Base-by-base conservation (phyloP, 2,888 invertebrate genomes). In the Galeopsomyia nigrocyanea region DNA sequence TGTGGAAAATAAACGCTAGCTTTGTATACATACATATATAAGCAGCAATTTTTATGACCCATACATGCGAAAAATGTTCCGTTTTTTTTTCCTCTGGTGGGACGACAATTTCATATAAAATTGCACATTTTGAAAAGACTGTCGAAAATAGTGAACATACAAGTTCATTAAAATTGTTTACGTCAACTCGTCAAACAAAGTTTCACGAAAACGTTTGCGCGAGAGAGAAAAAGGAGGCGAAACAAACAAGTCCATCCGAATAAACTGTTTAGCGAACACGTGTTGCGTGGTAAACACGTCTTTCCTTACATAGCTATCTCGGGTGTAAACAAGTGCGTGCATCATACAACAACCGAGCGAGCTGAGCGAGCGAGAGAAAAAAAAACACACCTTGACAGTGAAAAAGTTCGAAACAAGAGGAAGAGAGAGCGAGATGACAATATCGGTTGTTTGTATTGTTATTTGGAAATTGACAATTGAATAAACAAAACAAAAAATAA, bases 291-390 rank as follows among this genome's bases (percentile, higher is more conserved):
- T 67, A 67, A 67, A 67, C 71, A 71, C 62, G 63, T 47, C 50
- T 62, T 71, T 26, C 50, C 67, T 63, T 50, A 3, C 39, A 53
- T 22, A 53, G 31, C 57, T 19, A 51, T 63, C 63, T 71, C 47
- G 49, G 56, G 17, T 71, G 71, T 71, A 71, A 71, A 71, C 71
- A 71, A 71, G n/a, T 39, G 67, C 63, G 39, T 39, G 17, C 31
- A 46, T 46, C 46, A 17, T 46, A 47, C 21, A 66, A 65, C 47
- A 26, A 26, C 3, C 26, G 26, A 26, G 26, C 26, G 26, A 39
- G 39, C 13, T n/a, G n/a, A n/a, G 39, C 5, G 39, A 26, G 26
- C 2, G 39, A 62, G 47, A 47, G 22, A 2, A 26, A 61, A 55
- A 68, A 55, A 64, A 49, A 68, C 14, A 19, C 1, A n/a, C 3